Evolutionary conservation across 1,140 invertebrate species (phyloP), one percentile per base, ranked within the genome.

Genomic region (Microvelia longipes): DNA sequence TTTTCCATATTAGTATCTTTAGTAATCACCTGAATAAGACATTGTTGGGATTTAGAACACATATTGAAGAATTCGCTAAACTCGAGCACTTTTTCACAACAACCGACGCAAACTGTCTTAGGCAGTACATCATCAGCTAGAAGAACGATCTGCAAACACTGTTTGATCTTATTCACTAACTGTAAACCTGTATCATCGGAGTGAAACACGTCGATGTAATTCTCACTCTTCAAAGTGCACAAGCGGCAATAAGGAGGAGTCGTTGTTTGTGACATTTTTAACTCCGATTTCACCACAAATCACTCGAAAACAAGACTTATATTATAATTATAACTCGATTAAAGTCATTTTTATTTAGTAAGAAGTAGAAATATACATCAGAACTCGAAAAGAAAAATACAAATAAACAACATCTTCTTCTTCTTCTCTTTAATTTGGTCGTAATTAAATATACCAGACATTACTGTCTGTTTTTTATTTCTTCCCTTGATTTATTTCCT

Each of bases 61-160:
- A 67, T 25, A 13, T 28, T 66, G 15, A 70, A 67, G 68, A 75
- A 76, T n/a, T 68, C 65, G 2, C 50, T 71, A 69, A 67, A 73
- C 27, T 73, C 69, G 13, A 72, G 63, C n/a, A 76, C 50, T 66
- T 74, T 75, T 26, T 69, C 67, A 69, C 72, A 75, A 60, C 75
- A 76, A 30, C 73, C 70, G 27, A 75, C 29, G 61, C 75, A 76
- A 29, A 76, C 71, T 26, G 63, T 69, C 67, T 75, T 76, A 1
- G 75, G 75, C 15, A 76, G 69, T 1, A 65, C n/a, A 68, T 76
- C 75, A 30, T 74, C 72, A 2, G 69, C 67, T 67, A 60, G 71
- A 29, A 76, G 25, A 79, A 81, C 77, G 73, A 83, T 81, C 71
- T 80, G 80, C 64, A 83, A 76, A 74, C 79, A 82, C 71, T 82